A percentile compares a stretch with the other conserved stretches of the same genome.
Evolutionary conservation across 2,113 vertebrate genomes (phyloP).

Genomic region (Trinectes maculatus): DNA sequence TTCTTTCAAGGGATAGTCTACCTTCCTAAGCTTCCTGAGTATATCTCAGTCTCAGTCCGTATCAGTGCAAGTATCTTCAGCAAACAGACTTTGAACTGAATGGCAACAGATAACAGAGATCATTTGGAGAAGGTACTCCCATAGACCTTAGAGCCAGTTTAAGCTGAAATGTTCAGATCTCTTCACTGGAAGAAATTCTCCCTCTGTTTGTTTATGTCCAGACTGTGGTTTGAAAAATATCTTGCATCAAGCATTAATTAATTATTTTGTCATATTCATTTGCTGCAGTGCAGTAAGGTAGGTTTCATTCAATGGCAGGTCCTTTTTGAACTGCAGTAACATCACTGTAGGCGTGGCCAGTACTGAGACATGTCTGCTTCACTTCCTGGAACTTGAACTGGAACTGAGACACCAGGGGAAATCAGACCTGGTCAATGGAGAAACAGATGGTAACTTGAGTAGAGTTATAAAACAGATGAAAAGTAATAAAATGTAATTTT

Average conservation of each 20-base stretch:
- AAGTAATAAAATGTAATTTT: not conserved
- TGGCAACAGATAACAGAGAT: conserved; percentile 5
- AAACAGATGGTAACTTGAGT: not conserved
- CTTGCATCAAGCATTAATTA: conserved; percentile 62
- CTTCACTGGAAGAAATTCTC: not conserved
- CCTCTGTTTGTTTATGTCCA: conserved; percentile 20
- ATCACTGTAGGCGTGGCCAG: conserved; percentile 98
- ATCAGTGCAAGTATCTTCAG: not conserved
- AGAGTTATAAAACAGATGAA: not conserved
- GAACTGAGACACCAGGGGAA: conserved; percentile 98
- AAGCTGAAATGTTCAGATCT: conserved; percentile 8
- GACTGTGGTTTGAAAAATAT: conserved; percentile 33
- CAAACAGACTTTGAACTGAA: not conserved
- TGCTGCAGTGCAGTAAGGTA: conserved; percentile 12
- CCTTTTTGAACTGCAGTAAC: conserved; percentile 30
- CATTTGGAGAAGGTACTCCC: not conserved
- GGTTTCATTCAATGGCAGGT: conserved; percentile 3
- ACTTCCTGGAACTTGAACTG: conserved; percentile 98
- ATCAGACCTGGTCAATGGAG: conserved; percentile 89
- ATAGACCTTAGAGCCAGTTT: conserved; percentile 7
- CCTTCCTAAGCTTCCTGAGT: conserved; percentile 31
- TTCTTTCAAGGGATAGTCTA: conserved; percentile 16
- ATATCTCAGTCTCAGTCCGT: conserved; percentile 23
- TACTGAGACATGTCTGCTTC: conserved; percentile 99
- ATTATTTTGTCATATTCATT: conserved; percentile 20